Evolutionary conservation across 2,113 vertebrate genomes (phyloP).

Genomic region (Pyxicephalus adspersus): DNA sequence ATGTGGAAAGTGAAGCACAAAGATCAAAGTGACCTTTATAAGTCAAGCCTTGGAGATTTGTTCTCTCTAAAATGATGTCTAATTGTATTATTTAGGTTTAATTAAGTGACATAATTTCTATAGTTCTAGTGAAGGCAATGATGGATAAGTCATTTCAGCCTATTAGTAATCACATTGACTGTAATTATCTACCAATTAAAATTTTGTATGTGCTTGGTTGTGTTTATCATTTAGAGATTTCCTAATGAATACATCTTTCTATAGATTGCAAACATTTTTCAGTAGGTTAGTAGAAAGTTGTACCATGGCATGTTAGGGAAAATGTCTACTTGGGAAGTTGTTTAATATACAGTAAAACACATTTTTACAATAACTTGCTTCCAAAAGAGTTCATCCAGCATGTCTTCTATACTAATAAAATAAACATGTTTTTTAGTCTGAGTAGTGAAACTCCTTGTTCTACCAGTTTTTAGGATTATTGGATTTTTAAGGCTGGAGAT

Average conservation of each 20-base stretch:
- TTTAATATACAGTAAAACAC: too few species aligned
- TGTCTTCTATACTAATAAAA: too few species aligned
- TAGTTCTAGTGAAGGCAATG: constrained; percentile 26
- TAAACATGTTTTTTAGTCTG: too few species aligned
- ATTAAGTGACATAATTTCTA: constrained; percentile 26
- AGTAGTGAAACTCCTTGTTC: too few species aligned
- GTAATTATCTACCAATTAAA: constrained; percentile 46
- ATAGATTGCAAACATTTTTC: too few species aligned
- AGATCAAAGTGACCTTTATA: constrained; percentile 44
- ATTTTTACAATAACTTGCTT: too few species aligned
- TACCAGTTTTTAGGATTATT: too few species aligned
- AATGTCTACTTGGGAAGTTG: too few species aligned
- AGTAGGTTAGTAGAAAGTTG: too few species aligned
- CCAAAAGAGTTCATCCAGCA: too few species aligned
- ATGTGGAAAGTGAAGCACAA: not conserved
- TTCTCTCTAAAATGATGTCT: constrained; percentile 14
- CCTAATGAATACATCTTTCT: constrained; percentile 38
- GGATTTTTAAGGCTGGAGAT: too few species aligned
- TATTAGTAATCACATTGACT: constrained; percentile 57
- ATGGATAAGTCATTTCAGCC: constrained; percentile 28
- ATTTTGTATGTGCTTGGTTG: constrained; percentile 57
- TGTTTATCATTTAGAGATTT: constrained; percentile 56
- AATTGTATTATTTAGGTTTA: constrained; percentile 36
- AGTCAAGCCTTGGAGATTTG: constrained; percentile 27
- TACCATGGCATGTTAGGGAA: too few species aligned